Evolutionary conservation across 2,113 vertebrate genomes (phyloP).

Genomic region (Vulpes vulpes): DNA sequence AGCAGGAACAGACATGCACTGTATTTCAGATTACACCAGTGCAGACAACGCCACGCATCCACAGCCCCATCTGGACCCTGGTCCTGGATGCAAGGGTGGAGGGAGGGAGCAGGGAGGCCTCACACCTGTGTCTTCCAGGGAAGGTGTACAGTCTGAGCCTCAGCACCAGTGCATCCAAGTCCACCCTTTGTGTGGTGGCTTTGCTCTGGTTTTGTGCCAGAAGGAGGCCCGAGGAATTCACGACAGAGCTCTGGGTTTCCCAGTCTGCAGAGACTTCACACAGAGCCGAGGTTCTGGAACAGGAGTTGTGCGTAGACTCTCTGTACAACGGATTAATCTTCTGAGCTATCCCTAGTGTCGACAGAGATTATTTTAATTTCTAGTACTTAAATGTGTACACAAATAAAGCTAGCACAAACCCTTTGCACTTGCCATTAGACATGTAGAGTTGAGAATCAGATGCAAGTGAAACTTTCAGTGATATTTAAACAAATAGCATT

Average conservation of each 20-base stretch:
- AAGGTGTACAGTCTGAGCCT: accelerated
- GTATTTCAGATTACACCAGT: accelerated
- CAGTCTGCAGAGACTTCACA: background rate
- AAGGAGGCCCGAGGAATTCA: accelerated
- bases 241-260: no score
- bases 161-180: accelerated
- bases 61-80: accelerated
- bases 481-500: background rate
- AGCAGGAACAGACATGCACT: accelerated
- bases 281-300: accelerated
- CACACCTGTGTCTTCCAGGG: background rate
- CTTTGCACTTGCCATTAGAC: background rate
- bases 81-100: background rate
- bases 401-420: background rate
- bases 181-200: accelerated
- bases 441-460: background rate
- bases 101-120: no score
- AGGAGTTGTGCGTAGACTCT: accelerated
- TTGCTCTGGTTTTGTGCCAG: background rate
- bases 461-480: background rate
- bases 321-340: background rate
- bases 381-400: background rate
- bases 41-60: accelerated
- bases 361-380: background rate
- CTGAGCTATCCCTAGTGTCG: accelerated